These are phyloP conservation scores for Glaucidium brasilianum DNA, from an alignment of 2,113 vertebrate species.

Conservation along the genomic window DNA sequence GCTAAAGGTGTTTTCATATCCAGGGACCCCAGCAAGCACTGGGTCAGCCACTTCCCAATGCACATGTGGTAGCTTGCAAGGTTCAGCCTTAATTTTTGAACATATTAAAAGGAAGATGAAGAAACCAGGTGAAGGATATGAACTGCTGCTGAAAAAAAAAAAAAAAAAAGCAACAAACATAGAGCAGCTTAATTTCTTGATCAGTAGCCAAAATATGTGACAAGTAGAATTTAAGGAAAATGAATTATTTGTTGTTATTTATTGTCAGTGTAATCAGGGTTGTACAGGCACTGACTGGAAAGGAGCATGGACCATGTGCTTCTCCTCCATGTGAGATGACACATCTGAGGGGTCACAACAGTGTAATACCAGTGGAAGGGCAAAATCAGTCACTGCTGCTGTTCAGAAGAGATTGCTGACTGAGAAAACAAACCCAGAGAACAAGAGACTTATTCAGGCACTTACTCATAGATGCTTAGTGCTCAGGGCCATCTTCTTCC, in stretches of 20 bases:
- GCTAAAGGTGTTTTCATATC: not conserved
- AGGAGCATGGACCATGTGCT: not conserved
- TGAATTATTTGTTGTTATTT: not conserved
- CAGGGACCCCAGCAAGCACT: not conserved
- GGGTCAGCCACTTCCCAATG: not conserved
- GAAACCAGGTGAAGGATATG: not conserved
- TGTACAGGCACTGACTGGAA: not conserved
- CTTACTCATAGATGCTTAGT: not conserved
- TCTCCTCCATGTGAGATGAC: not conserved
- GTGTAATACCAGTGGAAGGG: not conserved
- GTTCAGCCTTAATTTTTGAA: not conserved
- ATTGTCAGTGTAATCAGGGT: not conserved
- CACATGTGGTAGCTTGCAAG: not conserved
- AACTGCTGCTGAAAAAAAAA: not conserved
- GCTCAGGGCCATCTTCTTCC: not conserved
- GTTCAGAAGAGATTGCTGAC: not conserved
- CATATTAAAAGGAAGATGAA: not conserved
- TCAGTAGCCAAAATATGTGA: not conserved
- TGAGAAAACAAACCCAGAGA: not conserved
- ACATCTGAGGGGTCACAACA: not conserved
- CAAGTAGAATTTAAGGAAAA: not conserved
- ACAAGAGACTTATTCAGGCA: not conserved
- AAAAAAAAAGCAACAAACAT: not conserved
- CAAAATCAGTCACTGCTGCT: not conserved
- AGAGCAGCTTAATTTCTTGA: not conserved